Base-by-base conservation (phyloP, 2,888 invertebrate species). In the Hofmannophila pseudospretella region DNA sequence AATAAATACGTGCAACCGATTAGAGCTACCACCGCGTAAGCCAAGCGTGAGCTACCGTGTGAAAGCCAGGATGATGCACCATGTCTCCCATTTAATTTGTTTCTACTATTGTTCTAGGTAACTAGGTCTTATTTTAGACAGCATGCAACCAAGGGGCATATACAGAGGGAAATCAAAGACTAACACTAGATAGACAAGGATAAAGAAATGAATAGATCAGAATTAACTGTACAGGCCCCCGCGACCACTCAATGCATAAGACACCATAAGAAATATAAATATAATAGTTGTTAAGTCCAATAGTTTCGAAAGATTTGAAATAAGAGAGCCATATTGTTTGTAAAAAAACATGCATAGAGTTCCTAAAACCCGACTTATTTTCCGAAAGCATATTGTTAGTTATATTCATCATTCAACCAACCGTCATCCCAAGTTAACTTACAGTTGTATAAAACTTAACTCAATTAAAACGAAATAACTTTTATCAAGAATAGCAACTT, bases 71-170 rank as follows among this genome's bases (percentile, higher is more conserved):
- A 81, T 67, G 69, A 86, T 86, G 86, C 86, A 86, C 86, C 86
- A 82, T 86, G 86, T 86, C 86, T 86, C 86, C 86, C 86, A 82
- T 80, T 84, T 78, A 73, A 76, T 80, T 78, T 70, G 66, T 65
- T 55, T 30, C 72, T 67, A 74, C 68, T 62, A 63, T 53, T 53
- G 51, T 56, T 11, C 63, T 72, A 69, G 52, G 49, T 38, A 27
- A 36, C 58, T 58, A 60, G 48, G 42, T 39, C 37, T 38, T 16
- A 39, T 39, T 20, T 55, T 56, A 56, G 55, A 49, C 60, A 60
- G 48, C 79, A 79, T 78, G 79, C 79, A 63, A 63, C 65, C 69
- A 58, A 27, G 27, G 11, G 12, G 12, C 27, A n/a, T 27, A 12
- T 27, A 27, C 27, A 11, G 3, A 26, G 10, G 10, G 10, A 10